Percentiles rank a stretch among this genome's conserved stretches.
phyloP scores from a whole-genome alignment of 1,140 invertebrate genomes.

The Pseudomyrmex concolor region DNA sequence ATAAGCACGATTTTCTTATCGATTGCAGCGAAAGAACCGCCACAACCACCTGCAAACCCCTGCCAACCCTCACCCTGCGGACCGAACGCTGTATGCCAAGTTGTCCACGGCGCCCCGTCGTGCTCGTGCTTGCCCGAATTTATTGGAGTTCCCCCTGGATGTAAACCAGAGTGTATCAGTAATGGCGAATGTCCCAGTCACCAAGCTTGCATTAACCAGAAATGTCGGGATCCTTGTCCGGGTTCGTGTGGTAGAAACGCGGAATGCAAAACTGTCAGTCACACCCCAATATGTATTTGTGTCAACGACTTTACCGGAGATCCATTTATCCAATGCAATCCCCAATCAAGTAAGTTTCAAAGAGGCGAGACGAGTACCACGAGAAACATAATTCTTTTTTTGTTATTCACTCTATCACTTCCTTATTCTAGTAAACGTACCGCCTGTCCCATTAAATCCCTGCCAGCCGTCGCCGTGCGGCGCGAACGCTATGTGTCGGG shows the following conservation, averaged over 20 bases:
- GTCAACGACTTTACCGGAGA: slow-evolving; percentile 85
- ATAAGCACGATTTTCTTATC: slow-evolving; percentile 2
- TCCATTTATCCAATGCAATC: slow-evolving; percentile 84
- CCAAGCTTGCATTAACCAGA: slow-evolving; percentile 86
- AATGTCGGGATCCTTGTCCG: slow-evolving; percentile 85
- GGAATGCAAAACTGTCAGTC: slow-evolving; percentile 86
- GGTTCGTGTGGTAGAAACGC: slow-evolving; percentile 87
- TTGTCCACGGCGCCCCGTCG: slow-evolving; percentile 83
- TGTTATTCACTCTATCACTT: not conserved
- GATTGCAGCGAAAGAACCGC: slow-evolving; percentile 66
- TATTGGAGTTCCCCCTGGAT: slow-evolving; percentile 83
- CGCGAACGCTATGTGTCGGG: slow-evolving; percentile 89
- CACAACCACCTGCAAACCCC: slow-evolving; percentile 80
- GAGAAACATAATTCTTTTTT: not conserved
- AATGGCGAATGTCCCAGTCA: slow-evolving; percentile 86
- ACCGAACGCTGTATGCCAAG: slow-evolving; percentile 85
- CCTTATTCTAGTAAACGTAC: slow-evolving; percentile 46
- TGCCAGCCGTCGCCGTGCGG: slow-evolving; percentile 92
- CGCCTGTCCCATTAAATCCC: slow-evolving; percentile 84
- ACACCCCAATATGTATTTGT: slow-evolving; percentile 87
- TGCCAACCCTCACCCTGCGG: slow-evolving; percentile 87
- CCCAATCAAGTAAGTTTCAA: slow-evolving; percentile 77
- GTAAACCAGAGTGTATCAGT: slow-evolving; percentile 84
- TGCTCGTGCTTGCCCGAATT: slow-evolving; percentile 85
- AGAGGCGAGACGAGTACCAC: not conserved